Percentiles rank a stretch among this genome's conserved stretches.
Evolutionary conservation across 2,797 vertebrate species (phyloP).

Genomic region (Anolis apletophallus): DNA sequence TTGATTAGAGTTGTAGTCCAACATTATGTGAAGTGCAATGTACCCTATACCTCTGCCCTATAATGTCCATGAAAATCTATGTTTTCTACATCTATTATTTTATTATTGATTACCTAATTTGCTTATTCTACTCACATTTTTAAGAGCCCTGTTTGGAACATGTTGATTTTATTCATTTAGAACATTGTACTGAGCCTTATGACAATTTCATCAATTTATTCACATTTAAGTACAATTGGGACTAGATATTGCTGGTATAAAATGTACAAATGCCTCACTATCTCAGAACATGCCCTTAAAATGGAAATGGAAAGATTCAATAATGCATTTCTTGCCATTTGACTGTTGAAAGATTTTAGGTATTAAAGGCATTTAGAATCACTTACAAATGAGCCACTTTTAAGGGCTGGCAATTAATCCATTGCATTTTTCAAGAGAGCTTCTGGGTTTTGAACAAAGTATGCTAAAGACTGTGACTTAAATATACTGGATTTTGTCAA

Average conservation of each 20-base stretch:
- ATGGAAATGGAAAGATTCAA: not conserved
- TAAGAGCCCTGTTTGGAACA: constrained; percentile 15
- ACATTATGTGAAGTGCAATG: not conserved
- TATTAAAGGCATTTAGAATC: constrained; percentile 64
- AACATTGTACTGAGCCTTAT: constrained; percentile 40
- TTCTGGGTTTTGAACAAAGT: constrained; percentile 35
- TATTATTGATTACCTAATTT: not conserved
- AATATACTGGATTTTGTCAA: constrained; percentile 13
- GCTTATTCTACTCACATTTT: not conserved
- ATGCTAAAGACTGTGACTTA: not conserved
- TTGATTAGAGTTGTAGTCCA: not conserved
- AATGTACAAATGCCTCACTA: constrained; percentile 15
- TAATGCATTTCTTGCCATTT: not conserved
- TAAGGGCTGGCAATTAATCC: constrained; percentile 67
- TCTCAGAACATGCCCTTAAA: not conserved
- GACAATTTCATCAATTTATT: constrained; percentile 30
- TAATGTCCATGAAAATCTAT: not conserved
- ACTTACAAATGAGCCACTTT: constrained; percentile 66
- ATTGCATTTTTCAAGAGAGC: constrained; percentile 48
- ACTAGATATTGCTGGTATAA: constrained; percentile 21
- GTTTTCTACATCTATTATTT: no score
- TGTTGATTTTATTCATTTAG: constrained; percentile 37
- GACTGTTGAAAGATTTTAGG: constrained; percentile 57
- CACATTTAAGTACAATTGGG: constrained; percentile 47
- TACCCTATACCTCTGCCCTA: not conserved